These are phyloP conservation scores for Leptinotarsa undecemlineata DNA, from an alignment of 1,140 invertebrate genomes.

Conservation along the genomic window DNA sequence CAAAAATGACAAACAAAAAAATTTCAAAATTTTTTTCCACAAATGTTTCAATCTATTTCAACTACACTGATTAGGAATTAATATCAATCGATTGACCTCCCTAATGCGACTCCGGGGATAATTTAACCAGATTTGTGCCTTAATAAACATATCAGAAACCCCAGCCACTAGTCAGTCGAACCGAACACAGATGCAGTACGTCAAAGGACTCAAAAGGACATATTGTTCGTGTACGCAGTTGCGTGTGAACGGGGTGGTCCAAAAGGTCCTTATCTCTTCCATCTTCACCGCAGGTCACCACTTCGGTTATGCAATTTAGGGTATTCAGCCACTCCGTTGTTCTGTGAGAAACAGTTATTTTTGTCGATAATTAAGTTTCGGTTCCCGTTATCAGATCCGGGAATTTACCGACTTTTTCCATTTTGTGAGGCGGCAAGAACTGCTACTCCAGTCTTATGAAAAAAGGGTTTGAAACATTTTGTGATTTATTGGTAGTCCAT, in stretches of 20 bases:
- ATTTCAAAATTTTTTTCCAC: too few species aligned
- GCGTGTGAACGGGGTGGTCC: constrained; percentile 29
- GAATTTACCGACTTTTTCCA: not conserved
- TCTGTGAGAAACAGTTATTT: constrained; percentile 29
- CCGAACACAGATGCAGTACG: constrained; percentile 2
- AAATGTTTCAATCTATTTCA: too few species aligned
- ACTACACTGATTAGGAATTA: too few species aligned
- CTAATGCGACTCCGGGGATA: not conserved
- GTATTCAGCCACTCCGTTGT: constrained; percentile 5
- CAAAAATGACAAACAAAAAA: too few species aligned
- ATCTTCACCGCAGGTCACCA: constrained; percentile 26
- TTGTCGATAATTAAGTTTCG: not conserved
- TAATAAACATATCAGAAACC: constrained; percentile 16
- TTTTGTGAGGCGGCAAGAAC: too few species aligned
- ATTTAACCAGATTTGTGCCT: not conserved
- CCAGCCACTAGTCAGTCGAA: not conserved
- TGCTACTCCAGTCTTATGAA: not conserved
- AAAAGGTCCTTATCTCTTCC: constrained; percentile 22
- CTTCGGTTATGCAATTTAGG: constrained; percentile 28
- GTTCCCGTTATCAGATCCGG: not conserved
- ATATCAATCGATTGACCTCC: too few species aligned
- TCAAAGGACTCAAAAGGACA: constrained; percentile 19
- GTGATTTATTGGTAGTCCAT: constrained; percentile 1
- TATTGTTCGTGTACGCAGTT: constrained; percentile 23
- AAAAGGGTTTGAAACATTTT: not conserved